Evolutionary conservation across 35 echinoderm and acorn worm species (phyloP).

Genomic region (Chiridota heheva): DNA sequence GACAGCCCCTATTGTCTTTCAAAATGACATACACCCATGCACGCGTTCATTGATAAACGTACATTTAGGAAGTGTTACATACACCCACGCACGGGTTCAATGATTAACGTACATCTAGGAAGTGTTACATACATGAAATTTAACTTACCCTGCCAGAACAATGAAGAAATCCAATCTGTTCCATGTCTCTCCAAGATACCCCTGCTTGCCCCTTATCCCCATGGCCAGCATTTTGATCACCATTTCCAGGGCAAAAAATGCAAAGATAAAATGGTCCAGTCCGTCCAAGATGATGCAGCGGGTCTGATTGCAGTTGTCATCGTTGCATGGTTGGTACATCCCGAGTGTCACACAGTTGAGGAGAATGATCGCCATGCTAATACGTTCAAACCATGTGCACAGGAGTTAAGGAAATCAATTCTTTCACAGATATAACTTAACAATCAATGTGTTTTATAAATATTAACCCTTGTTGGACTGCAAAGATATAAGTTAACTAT

Average conservation of each 20-base stretch:
- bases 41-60: too few relatives aligned
- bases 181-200: constrained; percentile 93
- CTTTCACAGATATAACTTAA: too few relatives aligned
- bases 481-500: too few relatives aligned
- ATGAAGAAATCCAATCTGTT: constrained; percentile 97
- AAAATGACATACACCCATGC: too few relatives aligned
- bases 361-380: constrained; percentile 95
- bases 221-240: constrained; percentile 85
- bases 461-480: too few relatives aligned
- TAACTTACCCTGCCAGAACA: constrained; percentile 91
- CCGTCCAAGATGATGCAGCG: constrained; percentile 85
- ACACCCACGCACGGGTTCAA: too few relatives aligned
- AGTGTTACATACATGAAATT: too few relatives aligned
- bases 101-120: too few relatives aligned
- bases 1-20: too few relatives aligned
- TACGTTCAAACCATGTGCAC: constrained; percentile 96
- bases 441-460: too few relatives aligned
- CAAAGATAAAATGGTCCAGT: constrained; percentile 99
- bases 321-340: constrained; percentile 94
- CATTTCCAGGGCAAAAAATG: constrained; percentile 96
- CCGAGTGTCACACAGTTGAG: constrained; percentile 96
- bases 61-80: too few relatives aligned
- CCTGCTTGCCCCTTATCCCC: constrained; percentile 73
- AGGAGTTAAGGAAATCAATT: constrained; percentile 95
- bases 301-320: constrained; percentile 53